A percentile compares a stretch with the other conserved stretches of the same genome.
phyloP scores from a whole-genome alignment of 1,140 invertebrate genomes.

The Heterodera schachtii region DNA sequence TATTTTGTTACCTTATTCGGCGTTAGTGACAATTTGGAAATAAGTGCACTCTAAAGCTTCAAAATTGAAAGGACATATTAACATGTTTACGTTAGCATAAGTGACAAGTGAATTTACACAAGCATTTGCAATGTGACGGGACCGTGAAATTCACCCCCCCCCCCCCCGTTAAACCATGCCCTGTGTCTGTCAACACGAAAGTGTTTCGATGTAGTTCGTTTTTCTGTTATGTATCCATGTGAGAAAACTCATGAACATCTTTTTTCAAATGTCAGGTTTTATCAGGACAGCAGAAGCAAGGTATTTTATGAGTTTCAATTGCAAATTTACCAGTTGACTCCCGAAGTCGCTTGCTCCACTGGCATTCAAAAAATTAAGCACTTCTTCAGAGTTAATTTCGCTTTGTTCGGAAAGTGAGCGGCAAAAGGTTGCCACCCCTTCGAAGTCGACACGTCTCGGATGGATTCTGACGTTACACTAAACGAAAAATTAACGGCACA shows the following conservation, averaged over 20 bases:
- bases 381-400: slow-evolving; percentile 11
- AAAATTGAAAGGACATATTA: background rate
- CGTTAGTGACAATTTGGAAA: slow-evolving; percentile 17
- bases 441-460: slow-evolving; percentile 27
- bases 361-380: slow-evolving; percentile 15
- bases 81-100: no score
- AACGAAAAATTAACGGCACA: background rate
- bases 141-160: background rate
- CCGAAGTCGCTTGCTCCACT: background rate
- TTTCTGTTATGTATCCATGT: no score
- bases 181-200: no score
- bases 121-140: no score
- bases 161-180: background rate
- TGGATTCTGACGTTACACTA: slow-evolving; percentile 23
- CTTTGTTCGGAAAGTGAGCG: background rate
- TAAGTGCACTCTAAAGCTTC: background rate
- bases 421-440: background rate
- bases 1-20: background rate
- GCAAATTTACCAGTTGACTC: background rate
- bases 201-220: no score
- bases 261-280: no score
- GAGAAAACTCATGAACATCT: no score
- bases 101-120: no score
- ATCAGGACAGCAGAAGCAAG: no score
- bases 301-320: no score